Evolutionary conservation across 2,888 invertebrate genomes (phyloP), one percentile per base, ranked within the genome.

Genomic region (Drosophila buzzatii): DNA sequence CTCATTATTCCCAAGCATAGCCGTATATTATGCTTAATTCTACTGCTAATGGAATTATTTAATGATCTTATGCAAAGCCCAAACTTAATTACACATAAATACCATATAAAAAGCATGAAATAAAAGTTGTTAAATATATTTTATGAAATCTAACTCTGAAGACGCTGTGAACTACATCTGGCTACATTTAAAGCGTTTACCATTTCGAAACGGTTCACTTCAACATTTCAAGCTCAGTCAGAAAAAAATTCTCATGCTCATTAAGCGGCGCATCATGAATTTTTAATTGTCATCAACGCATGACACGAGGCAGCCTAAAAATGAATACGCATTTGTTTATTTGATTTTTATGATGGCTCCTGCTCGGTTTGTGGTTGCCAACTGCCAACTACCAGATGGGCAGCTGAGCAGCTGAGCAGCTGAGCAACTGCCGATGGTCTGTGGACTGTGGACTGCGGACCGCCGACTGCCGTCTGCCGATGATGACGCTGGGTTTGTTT

Each of bases 331-430:
- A 74, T 71, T 82, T 70, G 70, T 64, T 79, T 74, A 76, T 81
- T 81, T 79, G 74, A 68, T 69, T 81, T 87, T 85, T 85, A 87
- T 75, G 81, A 75, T 72, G 69, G 39, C 70, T 80, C 56, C 66
- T 75, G 59, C 45, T 44, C 58, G n/a, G 59, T 67, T 42, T 56
- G 66, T 79, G 63, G 58, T 35, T 16, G 47, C 41, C 55, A 59
- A 69, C 64, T 53, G 52, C 12, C 41, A 44, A 42, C 63, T 60
- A 39, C n/a, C 41, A 44, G 45, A 60, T 41, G 47, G 47, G 10
- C 42, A 44, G 45, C 62, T 41, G 47, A 44, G 10, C 37, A 45
- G 42, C 64, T 49, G 49, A 31, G 49, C 20, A 52, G 16, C 52
- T 64, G 57, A 20, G 31, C 59, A 33, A 57, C 58, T 37, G 58